Percentiles rank a stretch among this genome's conserved stretches.
phyloP scores from a whole-genome alignment of 2,888 invertebrate genomes.

The Scaptomyza reducta region DNA sequence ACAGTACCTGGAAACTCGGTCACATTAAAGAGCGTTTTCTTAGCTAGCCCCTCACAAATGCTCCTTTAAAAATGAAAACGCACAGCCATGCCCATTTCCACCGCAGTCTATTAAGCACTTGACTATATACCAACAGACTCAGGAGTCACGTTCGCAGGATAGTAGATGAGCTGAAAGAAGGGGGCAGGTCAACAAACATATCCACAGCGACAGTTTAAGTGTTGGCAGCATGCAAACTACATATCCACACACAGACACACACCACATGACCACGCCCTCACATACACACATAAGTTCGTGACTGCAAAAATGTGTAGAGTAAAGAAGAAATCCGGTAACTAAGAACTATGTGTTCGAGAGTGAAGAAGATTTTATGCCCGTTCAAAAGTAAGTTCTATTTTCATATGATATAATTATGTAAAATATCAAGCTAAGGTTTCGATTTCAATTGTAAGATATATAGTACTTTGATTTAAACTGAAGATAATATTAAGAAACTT shows the following conservation, averaged over 20 bases:
- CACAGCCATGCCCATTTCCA: not conserved
- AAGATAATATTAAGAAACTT: too few relatives aligned
- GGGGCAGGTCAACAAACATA: slow-evolving; percentile 39
- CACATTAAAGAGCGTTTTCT: slow-evolving; percentile 35
- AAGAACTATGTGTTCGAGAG: not conserved
- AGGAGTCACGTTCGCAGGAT: slow-evolving; percentile 60
- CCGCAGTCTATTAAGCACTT: slow-evolving; percentile 26
- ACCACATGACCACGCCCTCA: slow-evolving; percentile 38
- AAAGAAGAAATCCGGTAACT: slow-evolving; percentile 2
- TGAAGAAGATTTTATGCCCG: slow-evolving; percentile 9
- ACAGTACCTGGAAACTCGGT: slow-evolving; percentile 20
- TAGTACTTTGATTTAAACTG: not conserved
- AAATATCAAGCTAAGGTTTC: too few relatives aligned
- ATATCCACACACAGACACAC: slow-evolving; percentile 16
- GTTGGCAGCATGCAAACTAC: slow-evolving; percentile 67
- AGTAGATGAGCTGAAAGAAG: not conserved
- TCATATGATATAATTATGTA: not conserved
- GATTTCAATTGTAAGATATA: not conserved
- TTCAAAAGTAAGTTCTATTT: not conserved
- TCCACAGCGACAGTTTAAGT: slow-evolving; percentile 64
- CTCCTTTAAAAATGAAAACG: slow-evolving; percentile 49
- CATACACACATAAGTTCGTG: slow-evolving; percentile 37
- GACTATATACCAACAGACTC: slow-evolving; percentile 11
- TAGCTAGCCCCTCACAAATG: slow-evolving; percentile 1
- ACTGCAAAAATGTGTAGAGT: slow-evolving; percentile 51